Percentiles rank a stretch among this genome's conserved stretches.
Conservation (phyloP, 2,797 vertebrate genomes). For the Gobio occitaniae region DNA sequence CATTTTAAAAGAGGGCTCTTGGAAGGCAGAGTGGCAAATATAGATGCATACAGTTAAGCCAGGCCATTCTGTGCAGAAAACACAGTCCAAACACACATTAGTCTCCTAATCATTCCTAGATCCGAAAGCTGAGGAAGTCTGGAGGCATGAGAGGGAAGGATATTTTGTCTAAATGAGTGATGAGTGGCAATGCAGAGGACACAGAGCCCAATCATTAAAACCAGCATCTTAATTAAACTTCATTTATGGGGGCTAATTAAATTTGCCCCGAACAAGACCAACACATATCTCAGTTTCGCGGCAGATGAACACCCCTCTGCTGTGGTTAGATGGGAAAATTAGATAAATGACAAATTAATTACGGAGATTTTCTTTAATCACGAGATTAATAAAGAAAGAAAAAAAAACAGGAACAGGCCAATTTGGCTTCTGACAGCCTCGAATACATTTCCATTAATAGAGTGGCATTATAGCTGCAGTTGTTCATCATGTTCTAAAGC, state of each 20-base stretch:
- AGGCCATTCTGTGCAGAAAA: slow-evolving; percentile 24
- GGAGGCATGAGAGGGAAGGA: slow-evolving; percentile 44
- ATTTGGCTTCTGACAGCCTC: slow-evolving; percentile 34
- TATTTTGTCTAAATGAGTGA: slow-evolving; percentile 50
- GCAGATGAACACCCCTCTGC: slow-evolving; percentile 56
- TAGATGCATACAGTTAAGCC: slow-evolving; percentile 24
- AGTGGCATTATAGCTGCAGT: slow-evolving; percentile 31
- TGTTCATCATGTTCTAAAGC: slow-evolving; percentile 56
- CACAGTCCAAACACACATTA: slow-evolving; percentile 1
- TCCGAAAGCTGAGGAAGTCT: slow-evolving; percentile 36
- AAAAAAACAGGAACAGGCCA: slow-evolving; percentile 23
- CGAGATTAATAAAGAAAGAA: slow-evolving; percentile 55
- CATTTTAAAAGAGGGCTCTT: not conserved
- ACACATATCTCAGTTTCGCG: slow-evolving; percentile 41
- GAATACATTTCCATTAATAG: slow-evolving; percentile 64
- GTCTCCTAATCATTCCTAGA: slow-evolving; percentile 11
- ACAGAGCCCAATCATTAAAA: slow-evolving; percentile 66
- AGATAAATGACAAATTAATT: slow-evolving; percentile 73
- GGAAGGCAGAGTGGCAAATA: not conserved
- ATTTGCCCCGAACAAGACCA: slow-evolving; percentile 62
- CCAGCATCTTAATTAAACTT: slow-evolving; percentile 72
- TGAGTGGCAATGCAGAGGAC: slow-evolving; percentile 46
- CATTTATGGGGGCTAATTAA: slow-evolving; percentile 65
- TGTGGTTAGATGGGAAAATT: slow-evolving; percentile 71
- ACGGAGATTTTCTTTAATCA: slow-evolving; percentile 58